Percentiles rank a stretch among this genome's conserved stretches.
These are phyloP conservation scores for Trachymyrmex cornetzi DNA, from an alignment of 1,140 invertebrate genomes.

Conservation along the genomic window DNA sequence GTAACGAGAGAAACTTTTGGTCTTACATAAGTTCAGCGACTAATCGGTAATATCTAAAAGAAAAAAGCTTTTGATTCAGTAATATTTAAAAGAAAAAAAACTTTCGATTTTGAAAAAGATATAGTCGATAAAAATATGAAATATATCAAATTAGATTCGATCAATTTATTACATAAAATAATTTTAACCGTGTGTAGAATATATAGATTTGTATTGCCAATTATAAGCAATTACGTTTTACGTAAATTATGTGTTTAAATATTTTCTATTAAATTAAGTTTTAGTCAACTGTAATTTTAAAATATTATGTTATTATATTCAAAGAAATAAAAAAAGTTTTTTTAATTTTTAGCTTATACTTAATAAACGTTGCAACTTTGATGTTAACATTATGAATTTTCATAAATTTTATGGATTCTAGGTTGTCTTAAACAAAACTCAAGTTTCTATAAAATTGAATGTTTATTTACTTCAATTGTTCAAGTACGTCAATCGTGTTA, in stretches of 20 bases:
- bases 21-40: slow-evolving; percentile 31
- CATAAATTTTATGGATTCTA: background rate
- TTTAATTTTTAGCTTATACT: background rate
- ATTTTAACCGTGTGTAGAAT: background rate
- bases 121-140: background rate
- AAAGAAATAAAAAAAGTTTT: background rate
- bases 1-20: slow-evolving; percentile 42
- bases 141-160: background rate
- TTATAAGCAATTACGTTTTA: background rate
- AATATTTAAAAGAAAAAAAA: slow-evolving; percentile 15
- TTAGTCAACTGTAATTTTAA: slow-evolving; percentile 1
- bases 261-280: background rate
- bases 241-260: background rate
- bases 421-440: background rate
- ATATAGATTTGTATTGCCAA: background rate
- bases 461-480: slow-evolving; percentile 14
- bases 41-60: background rate
- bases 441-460: background rate
- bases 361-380: background rate
- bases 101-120: slow-evolving; percentile 19
- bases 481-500: background rate
- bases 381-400: background rate
- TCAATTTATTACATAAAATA: background rate
- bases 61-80: background rate
- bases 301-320: background rate